phyloP scores from a whole-genome alignment of 2,113 vertebrate genomes.

The Sclerurus mexicanus region DNA sequence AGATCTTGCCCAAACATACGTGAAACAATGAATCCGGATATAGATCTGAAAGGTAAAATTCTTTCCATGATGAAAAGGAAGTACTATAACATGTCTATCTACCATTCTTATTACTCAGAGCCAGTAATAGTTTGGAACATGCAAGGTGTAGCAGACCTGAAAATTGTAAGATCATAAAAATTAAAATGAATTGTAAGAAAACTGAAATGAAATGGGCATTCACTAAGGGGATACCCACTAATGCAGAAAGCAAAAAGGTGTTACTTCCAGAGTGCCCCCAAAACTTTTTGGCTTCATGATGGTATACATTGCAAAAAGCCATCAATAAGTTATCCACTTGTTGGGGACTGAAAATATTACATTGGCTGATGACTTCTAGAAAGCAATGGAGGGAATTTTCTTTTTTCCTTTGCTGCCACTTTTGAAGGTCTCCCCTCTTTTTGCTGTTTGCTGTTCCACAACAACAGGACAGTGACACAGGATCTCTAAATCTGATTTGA shows the following conservation, averaged over 20 bases:
- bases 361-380: background rate
- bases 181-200: background rate
- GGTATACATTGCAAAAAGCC: background rate
- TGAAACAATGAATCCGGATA: background rate
- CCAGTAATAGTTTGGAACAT: background rate
- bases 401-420: background rate
- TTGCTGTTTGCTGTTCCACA: background rate
- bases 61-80: background rate
- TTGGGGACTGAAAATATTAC: background rate
- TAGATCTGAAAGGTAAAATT: background rate
- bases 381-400: background rate
- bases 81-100: background rate
- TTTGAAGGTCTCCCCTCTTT: background rate
- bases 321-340: background rate
- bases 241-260: background rate
- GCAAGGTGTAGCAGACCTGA: background rate
- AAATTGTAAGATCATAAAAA: background rate
- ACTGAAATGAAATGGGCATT: background rate
- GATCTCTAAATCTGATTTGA: background rate
- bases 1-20: slow-evolving; percentile 52
- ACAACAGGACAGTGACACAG: background rate
- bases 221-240: background rate
- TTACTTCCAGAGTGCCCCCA: background rate
- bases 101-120: background rate
- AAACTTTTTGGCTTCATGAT: background rate